Evolutionary conservation across 2,113 vertebrate species (phyloP).

Genomic region (Heterotilapia buettikoferi): DNA sequence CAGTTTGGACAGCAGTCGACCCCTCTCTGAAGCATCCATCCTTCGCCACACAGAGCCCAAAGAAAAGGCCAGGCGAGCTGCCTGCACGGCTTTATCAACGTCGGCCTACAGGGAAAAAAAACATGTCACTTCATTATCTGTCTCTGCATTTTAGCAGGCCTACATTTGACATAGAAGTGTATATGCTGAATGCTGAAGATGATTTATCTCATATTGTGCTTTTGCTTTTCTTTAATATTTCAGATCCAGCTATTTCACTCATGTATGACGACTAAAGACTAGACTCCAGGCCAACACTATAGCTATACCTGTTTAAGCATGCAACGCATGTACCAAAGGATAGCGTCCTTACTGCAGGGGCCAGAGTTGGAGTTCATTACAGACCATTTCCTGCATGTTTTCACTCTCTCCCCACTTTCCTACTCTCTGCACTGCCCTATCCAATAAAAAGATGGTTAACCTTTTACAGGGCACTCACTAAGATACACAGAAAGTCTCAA

Average conservation of each 20-base stretch:
- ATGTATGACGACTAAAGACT: neutral
- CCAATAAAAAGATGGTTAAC: neutral
- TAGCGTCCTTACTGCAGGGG: neutral
- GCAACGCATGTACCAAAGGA: neutral
- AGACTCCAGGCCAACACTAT: neutral
- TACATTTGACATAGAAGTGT: neutral
- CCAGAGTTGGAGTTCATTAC: neutral
- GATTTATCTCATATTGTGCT: neutral
- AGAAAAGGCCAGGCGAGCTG: slow-evolving; percentile 89
- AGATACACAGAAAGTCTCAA: neutral
- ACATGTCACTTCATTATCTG: neutral
- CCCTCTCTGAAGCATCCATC: slow-evolving; percentile 96
- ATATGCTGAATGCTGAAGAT: neutral
- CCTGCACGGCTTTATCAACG: slow-evolving; percentile 90
- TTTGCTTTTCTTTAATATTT: neutral
- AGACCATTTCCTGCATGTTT: neutral
- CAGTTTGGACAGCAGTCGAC: slow-evolving; percentile 86
- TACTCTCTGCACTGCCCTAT: neutral
- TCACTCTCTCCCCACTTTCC: neutral
- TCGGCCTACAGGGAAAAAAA: slow-evolving; percentile 74
- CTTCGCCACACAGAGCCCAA: slow-evolving; percentile 90
- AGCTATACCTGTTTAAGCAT: neutral
- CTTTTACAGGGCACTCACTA: neutral
- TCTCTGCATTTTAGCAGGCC: neutral
- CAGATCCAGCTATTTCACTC: neutral